Conservation (phyloP, 2,113 vertebrate species). For the Marmota flaviventris region DNA sequence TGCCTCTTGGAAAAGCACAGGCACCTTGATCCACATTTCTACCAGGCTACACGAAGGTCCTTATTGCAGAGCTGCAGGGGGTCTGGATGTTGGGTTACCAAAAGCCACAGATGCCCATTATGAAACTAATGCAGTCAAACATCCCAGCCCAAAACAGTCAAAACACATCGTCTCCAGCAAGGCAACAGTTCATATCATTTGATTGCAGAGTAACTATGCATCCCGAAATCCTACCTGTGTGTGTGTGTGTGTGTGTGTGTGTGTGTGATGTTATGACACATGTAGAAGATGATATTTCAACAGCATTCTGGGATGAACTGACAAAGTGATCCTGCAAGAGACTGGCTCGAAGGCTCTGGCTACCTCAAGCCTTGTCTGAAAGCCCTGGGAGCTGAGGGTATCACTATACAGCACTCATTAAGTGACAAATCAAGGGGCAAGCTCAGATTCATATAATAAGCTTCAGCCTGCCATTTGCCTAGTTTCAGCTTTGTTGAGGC, state of each 20-base stretch:
- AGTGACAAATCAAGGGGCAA: neutral
- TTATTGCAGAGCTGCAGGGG: no score
- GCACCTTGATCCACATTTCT: accelerated
- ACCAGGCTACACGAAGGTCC: neutral
- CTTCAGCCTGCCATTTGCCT: neutral
- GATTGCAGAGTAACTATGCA: no score
- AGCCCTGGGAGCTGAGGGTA: neutral
- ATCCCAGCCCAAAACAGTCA: neutral
- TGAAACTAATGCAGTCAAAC: accelerated
- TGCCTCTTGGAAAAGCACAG: neutral
- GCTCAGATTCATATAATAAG: neutral
- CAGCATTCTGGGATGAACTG: neutral
- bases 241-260: neutral
- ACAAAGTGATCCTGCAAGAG: neutral
- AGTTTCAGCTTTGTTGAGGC: neutral
- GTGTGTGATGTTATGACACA: neutral
- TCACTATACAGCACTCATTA: no score
- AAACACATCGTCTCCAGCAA: neutral
- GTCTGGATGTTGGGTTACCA: neutral
- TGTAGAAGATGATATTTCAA: neutral
- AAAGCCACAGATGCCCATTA: neutral
- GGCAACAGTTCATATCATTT: neutral
- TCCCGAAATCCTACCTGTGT: neutral
- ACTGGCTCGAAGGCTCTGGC: neutral
- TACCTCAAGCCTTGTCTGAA: neutral